Evolutionary conservation across 2,113 vertebrate species (phyloP).

Genomic region (Ibidorhyncha struthersii): DNA sequence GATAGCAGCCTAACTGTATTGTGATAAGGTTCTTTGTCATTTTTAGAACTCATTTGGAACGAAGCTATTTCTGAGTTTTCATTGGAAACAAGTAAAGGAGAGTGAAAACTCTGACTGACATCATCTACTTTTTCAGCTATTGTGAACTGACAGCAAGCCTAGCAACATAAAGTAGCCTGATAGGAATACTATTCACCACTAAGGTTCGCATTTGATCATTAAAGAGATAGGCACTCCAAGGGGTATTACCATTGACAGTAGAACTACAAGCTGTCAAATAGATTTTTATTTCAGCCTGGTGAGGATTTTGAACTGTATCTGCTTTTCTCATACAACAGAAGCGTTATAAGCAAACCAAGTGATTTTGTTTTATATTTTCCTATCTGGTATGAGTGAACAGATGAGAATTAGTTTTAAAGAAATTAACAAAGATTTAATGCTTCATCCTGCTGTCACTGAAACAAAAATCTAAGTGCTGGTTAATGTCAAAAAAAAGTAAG

Average conservation of each 20-base stretch:
- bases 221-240: neutral
- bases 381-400: neutral
- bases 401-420: neutral
- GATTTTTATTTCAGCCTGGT: neutral
- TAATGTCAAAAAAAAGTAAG: neutral
- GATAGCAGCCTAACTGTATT: neutral
- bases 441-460: neutral
- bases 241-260: neutral
- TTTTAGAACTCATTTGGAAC: neutral
- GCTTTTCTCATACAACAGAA: neutral
- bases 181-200: neutral
- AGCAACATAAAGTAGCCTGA: neutral
- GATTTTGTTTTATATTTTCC: neutral
- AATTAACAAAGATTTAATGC: neutral
- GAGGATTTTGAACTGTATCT: neutral
- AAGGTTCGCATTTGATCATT: neutral
- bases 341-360: neutral
- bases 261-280: neutral
- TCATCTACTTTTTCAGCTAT: neutral
- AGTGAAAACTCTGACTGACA: neutral
- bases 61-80: neutral
- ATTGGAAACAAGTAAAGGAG: neutral
- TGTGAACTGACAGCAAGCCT: neutral
- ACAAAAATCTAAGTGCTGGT: neutral
- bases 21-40: neutral